Conservation (phyloP, 2,797 vertebrate species). For the Acestrorhynchus altus region DNA sequence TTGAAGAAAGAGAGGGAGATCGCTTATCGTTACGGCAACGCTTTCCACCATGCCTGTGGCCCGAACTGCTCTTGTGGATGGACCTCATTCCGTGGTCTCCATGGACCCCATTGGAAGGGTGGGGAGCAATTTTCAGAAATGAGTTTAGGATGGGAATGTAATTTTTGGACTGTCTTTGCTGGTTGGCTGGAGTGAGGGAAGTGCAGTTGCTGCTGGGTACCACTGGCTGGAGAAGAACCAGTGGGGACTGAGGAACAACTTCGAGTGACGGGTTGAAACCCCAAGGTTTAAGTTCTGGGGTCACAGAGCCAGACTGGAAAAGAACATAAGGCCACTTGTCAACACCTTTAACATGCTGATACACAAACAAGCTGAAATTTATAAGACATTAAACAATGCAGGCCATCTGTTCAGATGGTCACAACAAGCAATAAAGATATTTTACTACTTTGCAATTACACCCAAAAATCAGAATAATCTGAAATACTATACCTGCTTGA, state of each 20-base stretch:
- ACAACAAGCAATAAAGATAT: not conserved
- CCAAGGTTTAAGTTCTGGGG: constrained; percentile 80
- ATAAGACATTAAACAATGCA: too few species aligned
- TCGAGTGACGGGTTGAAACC: constrained; percentile 85
- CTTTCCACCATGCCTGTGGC: constrained; percentile 58
- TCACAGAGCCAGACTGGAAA: constrained; percentile 71
- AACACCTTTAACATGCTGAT: not conserved
- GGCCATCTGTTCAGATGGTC: too few species aligned
- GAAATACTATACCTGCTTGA: constrained; percentile 83
- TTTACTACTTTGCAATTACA: not conserved
- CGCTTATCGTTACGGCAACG: constrained; percentile 60
- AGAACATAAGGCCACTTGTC: constrained; percentile 34
- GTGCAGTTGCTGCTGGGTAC: constrained; percentile 73
- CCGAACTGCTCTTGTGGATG: constrained; percentile 53
- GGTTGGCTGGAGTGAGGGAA: constrained; percentile 74
- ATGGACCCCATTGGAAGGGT: constrained; percentile 65
- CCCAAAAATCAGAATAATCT: not conserved
- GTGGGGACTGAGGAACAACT: constrained; percentile 85
- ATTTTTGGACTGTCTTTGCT: constrained; percentile 74
- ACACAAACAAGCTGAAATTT: too few species aligned
- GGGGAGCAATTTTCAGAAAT: constrained; percentile 87
- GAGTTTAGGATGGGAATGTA: constrained; percentile 85
- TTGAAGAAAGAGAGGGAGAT: constrained; percentile 12
- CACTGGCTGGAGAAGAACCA: constrained; percentile 85
- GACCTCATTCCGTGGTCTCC: constrained; percentile 52